A percentile compares a stretch with the other conserved stretches of the same genome.
Conservation (phyloP, 2,113 vertebrate genomes). For the Boleophthalmus pectinirostris region DNA sequence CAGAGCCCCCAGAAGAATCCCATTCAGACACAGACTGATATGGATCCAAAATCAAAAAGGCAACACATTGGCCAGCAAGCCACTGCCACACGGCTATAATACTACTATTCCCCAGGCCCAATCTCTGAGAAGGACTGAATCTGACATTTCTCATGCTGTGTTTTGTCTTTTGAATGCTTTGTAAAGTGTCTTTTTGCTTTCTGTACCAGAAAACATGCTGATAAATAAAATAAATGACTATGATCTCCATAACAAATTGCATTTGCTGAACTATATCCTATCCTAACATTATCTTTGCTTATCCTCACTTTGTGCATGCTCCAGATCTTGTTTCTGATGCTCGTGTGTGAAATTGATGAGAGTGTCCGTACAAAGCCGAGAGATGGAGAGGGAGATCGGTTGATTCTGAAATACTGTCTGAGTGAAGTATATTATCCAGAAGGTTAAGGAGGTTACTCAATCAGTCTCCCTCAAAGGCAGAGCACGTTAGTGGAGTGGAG, state of each 20-base stretch:
- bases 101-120: too few species aligned
- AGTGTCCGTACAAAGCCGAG: background rate
- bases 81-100: too few species aligned
- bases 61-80: background rate
- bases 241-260: background rate
- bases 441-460: background rate
- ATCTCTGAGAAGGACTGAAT: too few species aligned
- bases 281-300: background rate
- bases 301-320: background rate
- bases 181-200: background rate
- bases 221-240: background rate
- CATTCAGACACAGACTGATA: background rate
- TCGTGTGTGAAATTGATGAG: background rate
- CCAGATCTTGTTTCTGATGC: background rate
- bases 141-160: too few species aligned
- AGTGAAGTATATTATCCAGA: background rate
- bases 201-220: background rate
- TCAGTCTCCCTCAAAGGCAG: background rate
- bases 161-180: background rate
- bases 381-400: background rate
- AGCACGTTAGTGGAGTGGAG: background rate
- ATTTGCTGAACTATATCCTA: background rate
- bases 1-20: background rate
- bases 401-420: background rate
- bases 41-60: background rate